Percentiles rank a stretch among this genome's conserved stretches.
phyloP scores from a whole-genome alignment of 2,888 invertebrate species.

The Sinhomidia bicolor region DNA sequence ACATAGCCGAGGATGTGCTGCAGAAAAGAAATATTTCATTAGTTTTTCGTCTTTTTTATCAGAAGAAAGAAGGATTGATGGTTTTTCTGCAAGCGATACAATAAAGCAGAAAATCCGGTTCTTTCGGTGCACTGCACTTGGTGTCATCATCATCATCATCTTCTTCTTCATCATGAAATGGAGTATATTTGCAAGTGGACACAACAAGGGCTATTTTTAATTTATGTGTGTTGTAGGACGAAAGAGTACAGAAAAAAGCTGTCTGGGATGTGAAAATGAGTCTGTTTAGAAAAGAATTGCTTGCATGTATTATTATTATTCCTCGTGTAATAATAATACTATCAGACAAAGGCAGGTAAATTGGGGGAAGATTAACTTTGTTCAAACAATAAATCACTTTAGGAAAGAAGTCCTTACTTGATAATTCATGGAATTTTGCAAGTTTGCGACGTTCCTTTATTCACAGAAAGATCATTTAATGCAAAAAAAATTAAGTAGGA shows the following conservation, averaged over 20 bases:
- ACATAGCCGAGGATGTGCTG: neutral
- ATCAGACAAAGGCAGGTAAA: too few species aligned
- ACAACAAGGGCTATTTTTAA: constrained; percentile 31
- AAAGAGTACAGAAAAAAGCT: neutral
- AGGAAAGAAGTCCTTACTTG: too few species aligned
- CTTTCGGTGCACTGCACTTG: constrained; percentile 26
- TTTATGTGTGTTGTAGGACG: neutral
- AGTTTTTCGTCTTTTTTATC: constrained; percentile 17
- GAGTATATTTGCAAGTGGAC: neutral
- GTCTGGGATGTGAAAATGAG: neutral
- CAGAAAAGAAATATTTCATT: constrained; percentile 1
- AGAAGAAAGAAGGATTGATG: constrained; percentile 22
- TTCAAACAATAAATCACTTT: too few species aligned
- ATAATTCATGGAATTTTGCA: too few species aligned
- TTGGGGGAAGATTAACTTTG: too few species aligned
- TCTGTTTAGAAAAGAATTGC: neutral
- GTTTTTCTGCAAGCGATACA: constrained; percentile 1
- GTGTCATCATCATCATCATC: neutral
- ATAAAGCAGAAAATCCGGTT: constrained; percentile 44
- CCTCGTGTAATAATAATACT: too few species aligned
- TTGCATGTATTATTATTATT: neutral
- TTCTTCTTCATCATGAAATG: neutral
- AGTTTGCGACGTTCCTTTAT: too few species aligned
- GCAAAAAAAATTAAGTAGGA: too few species aligned
- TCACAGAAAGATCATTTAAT: too few species aligned